These are phyloP conservation scores for Aphelinus certus DNA, from an alignment of 1,140 invertebrate species.

Conservation along the genomic window DNA sequence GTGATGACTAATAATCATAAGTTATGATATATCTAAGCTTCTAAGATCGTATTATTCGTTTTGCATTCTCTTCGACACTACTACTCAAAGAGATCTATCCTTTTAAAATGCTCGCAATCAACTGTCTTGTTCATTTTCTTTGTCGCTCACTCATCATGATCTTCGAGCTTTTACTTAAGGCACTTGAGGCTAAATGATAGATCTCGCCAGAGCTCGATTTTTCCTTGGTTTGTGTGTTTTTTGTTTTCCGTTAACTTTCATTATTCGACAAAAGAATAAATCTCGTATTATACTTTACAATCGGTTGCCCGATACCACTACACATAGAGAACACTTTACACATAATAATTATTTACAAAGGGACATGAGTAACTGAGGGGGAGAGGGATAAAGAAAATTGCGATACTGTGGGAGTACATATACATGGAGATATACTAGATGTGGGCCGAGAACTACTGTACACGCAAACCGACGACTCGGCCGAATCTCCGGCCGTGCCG, in stretches of 20 bases:
- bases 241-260: constrained; percentile 18
- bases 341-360: constrained; percentile 39
- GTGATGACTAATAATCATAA: constrained; percentile 13
- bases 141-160: not conserved
- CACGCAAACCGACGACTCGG: constrained; percentile 29
- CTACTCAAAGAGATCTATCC: constrained; percentile 20
- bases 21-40: constrained; percentile 6
- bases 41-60: constrained; percentile 24
- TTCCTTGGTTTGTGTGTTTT: not conserved
- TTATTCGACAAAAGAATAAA: constrained; percentile 15
- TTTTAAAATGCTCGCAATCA: constrained; percentile 15
- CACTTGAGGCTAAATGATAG: constrained; percentile 30
- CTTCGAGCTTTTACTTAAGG: constrained; percentile 30
- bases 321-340: constrained; percentile 36
- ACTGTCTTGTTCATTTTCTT: constrained; percentile 10
- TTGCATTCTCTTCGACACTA: not conserved
- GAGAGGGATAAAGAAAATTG: not conserved
- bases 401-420: constrained; percentile 23
- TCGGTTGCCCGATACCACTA: constrained; percentile 17
- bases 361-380: too few species aligned
- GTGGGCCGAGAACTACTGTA: constrained; percentile 36
- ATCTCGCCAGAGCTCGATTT: constrained; percentile 21
- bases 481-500: not conserved
- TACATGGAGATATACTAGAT: constrained; percentile 33
- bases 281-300: constrained; percentile 18